Base-by-base conservation (phyloP, 1,140 invertebrate species). In the Formica selysi region DNA sequence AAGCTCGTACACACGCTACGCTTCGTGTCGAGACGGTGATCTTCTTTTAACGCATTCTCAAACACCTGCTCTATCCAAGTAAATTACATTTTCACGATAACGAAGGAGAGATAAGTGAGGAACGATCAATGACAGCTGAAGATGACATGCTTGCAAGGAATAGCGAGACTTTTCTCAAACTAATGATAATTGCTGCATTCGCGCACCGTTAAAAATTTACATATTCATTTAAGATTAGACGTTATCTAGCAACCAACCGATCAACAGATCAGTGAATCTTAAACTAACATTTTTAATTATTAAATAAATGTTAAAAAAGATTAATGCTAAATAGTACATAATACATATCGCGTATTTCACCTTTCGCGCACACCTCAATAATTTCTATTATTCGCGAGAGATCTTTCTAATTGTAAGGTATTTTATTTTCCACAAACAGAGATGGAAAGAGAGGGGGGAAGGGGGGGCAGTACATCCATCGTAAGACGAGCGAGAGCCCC, bases 31-130 rank as follows among this genome's bases (percentile, higher is more conserved):
- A 59, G 65, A 71, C 36, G 67, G 11, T 38, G 54, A 73, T 74
- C 57, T 41, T 68, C 7, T 62, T 83, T 83, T 61, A 73, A 48
- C 68, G 54, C 79, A 83, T 81, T 41, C 54, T 22, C 19, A 59
- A 61, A 83, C 79, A 83, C 38, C 36, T 81, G 79, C 79, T 48
- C 38, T 83, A 83, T 83, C 67, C 65, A 48, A 44, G 79, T 73
- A 44, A 29, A 74, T 61, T 74, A 73, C 22, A 38, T 83, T 83
- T 83, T 19, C 38, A 61, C 73, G 73, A 83, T 83, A 74, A 83
- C 68, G 68, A 38, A 70, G 64, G 26, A 26, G 11, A 51, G 36
- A 22, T 73, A 36, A 62, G 79, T 48, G 51, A 73, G 79, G 26
- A 48, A 62, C 71, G 22, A 44, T 57, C 16, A 36, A 61, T 61